A percentile compares a stretch with the other conserved stretches of the same genome.
These are phyloP conservation scores for Lepus timidus DNA, from an alignment of 2,113 vertebrate genomes.

Conservation along the genomic window DNA sequence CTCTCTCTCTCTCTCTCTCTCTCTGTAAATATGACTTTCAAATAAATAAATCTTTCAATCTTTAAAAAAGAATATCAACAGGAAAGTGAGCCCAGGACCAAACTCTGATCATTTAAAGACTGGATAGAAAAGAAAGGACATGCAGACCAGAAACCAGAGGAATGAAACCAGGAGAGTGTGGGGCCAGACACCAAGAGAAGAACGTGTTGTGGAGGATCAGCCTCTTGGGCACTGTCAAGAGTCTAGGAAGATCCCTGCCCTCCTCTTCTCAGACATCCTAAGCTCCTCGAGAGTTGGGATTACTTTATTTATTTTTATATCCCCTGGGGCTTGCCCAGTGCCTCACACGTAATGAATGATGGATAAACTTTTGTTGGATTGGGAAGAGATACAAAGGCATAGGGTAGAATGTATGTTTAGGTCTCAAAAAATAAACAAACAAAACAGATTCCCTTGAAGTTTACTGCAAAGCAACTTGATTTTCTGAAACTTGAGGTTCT, in stretches of 20 bases:
- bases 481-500: not conserved
- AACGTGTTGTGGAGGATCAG: not conserved
- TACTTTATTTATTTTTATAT: constrained; percentile 23
- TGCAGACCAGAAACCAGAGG: constrained; percentile 29
- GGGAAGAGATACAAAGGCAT: not conserved
- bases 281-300: not conserved
- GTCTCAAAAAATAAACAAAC: constrained; percentile 32
- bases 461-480: not conserved
- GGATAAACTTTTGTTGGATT: constrained; percentile 25
- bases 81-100: not conserved
- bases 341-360: not conserved
- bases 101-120: not conserved
- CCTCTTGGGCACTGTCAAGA: not conserved
- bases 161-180: not conserved
- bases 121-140: constrained; percentile 15
- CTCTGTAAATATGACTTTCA: too few species aligned
- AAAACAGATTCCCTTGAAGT: constrained; percentile 39
- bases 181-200: not conserved
- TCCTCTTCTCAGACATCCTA: not conserved
- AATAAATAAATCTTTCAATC: too few species aligned
- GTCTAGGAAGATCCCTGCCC: not conserved
- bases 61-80: not conserved
- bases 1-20: too few species aligned
- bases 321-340: not conserved
- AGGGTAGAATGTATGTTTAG: not conserved